Base-by-base conservation (phyloP, 2,888 invertebrate species). In the Pandemis corylana region DNA sequence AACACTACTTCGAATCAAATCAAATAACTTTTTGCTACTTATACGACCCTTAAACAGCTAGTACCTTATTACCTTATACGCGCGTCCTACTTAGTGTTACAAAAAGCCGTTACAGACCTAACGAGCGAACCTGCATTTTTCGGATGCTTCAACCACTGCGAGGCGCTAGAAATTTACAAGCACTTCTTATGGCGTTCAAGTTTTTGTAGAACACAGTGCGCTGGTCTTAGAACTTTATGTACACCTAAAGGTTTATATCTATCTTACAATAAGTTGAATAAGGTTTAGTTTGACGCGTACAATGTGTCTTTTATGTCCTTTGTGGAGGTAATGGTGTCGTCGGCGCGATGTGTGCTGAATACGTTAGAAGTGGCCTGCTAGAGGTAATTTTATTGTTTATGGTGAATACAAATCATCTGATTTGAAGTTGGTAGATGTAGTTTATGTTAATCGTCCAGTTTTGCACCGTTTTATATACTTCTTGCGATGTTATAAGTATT, bases 81-180 rank as follows among this genome's bases (percentile, higher is more conserved):
- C 5, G 51, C 51, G 65, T 64, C 66, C 69, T 62, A 70, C 64
- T 69, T 65, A 65, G 73, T 61, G 51, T 56, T 65, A 68, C 44
- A 74, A 74, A 74, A 74, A 74, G 69, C 65, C 51, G 74, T 70
- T 74, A 66, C 65, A 74, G 12, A 61, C 66, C 69, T 70, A 74
- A 74, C 74, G 74, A 74, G 71, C 36, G 7, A 36, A 36, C 42
- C 66, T 46, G 71, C 75, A 56, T 75, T 61, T 71, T 75, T 41
- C n/a, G 71, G 63, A 75, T 75, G 53, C 70, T 53, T 62, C 53
- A 4, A 66, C 20, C 10, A n/a, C 53, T 6, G 10, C 15, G 42
- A 70, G 74, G 71, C 46, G 75, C 67, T 71, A 75, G 61, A 61
- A 70, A 28, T 70, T 71, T 75, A 75, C 71, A 71, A 75, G 75